Evolutionary conservation across 2,113 vertebrate species (phyloP).

Genomic region (Poecilia latipinna): DNA sequence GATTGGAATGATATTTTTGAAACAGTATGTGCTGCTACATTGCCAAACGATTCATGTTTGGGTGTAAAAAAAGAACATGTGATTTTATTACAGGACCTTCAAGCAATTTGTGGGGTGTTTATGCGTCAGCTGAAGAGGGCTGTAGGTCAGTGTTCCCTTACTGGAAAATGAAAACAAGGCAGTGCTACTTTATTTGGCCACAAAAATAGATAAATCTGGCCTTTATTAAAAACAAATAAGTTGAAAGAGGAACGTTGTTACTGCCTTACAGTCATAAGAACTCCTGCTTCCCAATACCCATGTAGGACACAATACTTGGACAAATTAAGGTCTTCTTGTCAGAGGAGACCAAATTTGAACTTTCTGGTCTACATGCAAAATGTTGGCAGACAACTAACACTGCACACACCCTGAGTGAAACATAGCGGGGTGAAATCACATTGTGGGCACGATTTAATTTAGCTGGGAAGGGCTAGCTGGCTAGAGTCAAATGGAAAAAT

Average conservation of each 20-base stretch:
- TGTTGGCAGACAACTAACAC: too few relatives aligned
- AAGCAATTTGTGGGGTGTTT: neutral
- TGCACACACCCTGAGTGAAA: too few relatives aligned
- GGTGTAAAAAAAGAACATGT: constrained; percentile 7
- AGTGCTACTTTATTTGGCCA: neutral
- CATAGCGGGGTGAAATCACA: neutral
- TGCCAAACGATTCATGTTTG: constrained; percentile 27
- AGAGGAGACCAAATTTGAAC: too few relatives aligned
- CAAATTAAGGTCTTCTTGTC: neutral
- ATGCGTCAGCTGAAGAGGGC: neutral
- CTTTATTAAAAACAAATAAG: neutral
- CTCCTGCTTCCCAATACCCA: neutral
- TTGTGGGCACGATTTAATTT: neutral
- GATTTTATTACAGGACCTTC: constrained; percentile 26
- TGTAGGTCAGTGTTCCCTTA: too few relatives aligned
- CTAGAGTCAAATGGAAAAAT: neutral
- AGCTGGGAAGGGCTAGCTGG: neutral
- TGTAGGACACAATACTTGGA: neutral
- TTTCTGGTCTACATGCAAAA: too few relatives aligned
- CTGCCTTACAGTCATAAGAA: neutral
- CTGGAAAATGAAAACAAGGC: too few relatives aligned
- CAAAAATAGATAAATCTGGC: neutral
- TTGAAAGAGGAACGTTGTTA: neutral
- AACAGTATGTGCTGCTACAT: constrained; percentile 16
- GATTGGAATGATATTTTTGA: constrained; percentile 19